Percentiles rank a stretch among this genome's conserved stretches.
Conservation (phyloP, 2,888 invertebrate genomes). For the Amiota minor region DNA sequence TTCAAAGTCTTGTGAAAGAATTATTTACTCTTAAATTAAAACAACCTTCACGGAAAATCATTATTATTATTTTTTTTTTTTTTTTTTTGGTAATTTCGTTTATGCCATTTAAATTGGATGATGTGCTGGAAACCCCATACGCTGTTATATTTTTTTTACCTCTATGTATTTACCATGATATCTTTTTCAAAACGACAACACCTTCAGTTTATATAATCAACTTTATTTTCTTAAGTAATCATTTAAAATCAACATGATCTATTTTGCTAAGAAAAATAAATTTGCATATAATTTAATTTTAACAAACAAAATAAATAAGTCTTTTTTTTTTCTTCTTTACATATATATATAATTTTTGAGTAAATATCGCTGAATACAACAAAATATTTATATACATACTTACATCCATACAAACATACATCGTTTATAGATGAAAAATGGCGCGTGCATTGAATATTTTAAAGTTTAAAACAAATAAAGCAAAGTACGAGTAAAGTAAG, state of each 20-base stretch:
- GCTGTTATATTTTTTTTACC: neutral
- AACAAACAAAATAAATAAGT: constrained; percentile 1
- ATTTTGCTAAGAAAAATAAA: constrained; percentile 1
- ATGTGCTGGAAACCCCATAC: no score
- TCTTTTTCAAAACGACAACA: neutral
- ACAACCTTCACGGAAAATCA: no score
- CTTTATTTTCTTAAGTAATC: neutral
- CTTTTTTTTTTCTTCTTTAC: neutral
- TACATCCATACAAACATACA: no score
- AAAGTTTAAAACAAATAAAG: neutral
- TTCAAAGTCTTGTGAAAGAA: no score
- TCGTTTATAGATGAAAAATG: neutral
- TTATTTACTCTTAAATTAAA: no score
- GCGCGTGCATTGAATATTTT: constrained; percentile 17
- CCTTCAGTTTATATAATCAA: neutral
- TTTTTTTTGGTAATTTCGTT: no score
- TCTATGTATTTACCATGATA: neutral
- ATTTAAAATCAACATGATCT: neutral
- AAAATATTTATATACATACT: no score
- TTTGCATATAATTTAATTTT: constrained; percentile 11
- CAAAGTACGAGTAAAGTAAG: neutral
- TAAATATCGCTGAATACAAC: neutral
- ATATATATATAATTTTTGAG: neutral
- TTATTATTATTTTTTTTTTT: no score
- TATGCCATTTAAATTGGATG: no score